These are phyloP conservation scores for Oegoconia quadripuncta DNA, from an alignment of 2,888 invertebrate species.

Conservation along the genomic window DNA sequence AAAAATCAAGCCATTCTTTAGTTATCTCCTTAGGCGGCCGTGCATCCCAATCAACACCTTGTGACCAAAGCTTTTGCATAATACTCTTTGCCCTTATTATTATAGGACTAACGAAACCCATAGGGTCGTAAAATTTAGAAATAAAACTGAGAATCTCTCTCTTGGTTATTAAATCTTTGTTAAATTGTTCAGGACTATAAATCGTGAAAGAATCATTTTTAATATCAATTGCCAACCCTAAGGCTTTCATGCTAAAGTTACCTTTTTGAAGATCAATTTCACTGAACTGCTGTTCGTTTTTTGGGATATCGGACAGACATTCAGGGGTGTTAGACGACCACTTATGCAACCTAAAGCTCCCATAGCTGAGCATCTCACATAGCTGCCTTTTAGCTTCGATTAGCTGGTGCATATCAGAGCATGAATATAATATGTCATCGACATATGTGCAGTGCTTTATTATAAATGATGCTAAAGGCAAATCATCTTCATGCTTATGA, in stretches of 20 bases:
- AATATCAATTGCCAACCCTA: neutral
- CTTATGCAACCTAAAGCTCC: too few species aligned
- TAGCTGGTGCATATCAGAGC: too few species aligned
- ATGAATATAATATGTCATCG: too few species aligned
- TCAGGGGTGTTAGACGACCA: too few species aligned
- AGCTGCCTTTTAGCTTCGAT: too few species aligned
- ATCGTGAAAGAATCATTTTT: conserved; percentile 6
- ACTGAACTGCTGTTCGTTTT: neutral
- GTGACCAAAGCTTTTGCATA: conserved; percentile 18
- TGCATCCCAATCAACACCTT: conserved; percentile 11
- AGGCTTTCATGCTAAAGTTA: conserved; percentile 2
- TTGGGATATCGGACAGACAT: neutral
- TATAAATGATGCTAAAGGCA: too few species aligned
- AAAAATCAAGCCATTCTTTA: conserved; percentile 14
- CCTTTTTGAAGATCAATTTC: conserved; percentile 6
- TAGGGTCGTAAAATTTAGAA: conserved; percentile 18
- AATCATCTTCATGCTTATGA: too few species aligned
- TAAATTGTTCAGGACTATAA: conserved; percentile 4
- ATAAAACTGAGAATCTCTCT: conserved; percentile 16
- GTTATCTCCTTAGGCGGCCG: neutral
- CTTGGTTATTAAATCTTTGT: conserved; percentile 12
- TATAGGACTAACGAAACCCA: conserved; percentile 15
- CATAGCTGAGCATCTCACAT: too few species aligned
- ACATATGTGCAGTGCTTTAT: too few species aligned
- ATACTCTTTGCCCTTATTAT: conserved; percentile 14